Base-by-base conservation (phyloP, 2,888 invertebrate species). In the Lathronympha strigana region DNA sequence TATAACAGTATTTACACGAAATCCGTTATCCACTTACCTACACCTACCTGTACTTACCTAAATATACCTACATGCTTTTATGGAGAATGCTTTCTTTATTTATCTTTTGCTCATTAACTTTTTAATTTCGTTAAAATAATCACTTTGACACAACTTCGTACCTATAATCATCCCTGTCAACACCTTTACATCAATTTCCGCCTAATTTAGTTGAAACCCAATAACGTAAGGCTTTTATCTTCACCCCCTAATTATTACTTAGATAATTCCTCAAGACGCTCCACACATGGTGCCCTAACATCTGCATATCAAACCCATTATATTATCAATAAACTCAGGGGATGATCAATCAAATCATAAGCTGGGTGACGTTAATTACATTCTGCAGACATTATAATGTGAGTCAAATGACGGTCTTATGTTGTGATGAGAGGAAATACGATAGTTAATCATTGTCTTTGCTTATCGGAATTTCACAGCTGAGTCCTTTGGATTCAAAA, bases 301-400 rank as follows among this genome's bases (percentile, higher is more conserved):
- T 66, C 60, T 60, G 53, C 60, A 60, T 66, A 51, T 51, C 43
- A 51, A 58, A 33, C 23, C 36, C 47, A 47, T 60, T 60, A 57
- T 57, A 54, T 38, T 64, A 67, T 67, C 71, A 68, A 68, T 70
- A 67, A 63, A 70, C 67, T 70, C 63, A 67, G 67, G 70, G 73
- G 71, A 71, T 69, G 72, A 72, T 77, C 72, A 71, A 76, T 78
- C 77, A 78, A 72, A 61, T 67, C 60, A 23, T 75, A 73, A 73
- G 73, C 71, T 63, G 67, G 67, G 64, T 63, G 76, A 81, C 76
- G 70, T 73, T 78, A 72, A 81, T 81, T 76, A 67, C 75, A 67
- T 70, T 40, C 43, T 28, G 17, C 17, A 17, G 38, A 55, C 28
- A 55, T 74, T 69, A 76, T 60, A 50, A n/a, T n/a, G n/a, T 31